Conservation (phyloP, 2,888 invertebrate genomes). For the Lasius platythorax region DNA sequence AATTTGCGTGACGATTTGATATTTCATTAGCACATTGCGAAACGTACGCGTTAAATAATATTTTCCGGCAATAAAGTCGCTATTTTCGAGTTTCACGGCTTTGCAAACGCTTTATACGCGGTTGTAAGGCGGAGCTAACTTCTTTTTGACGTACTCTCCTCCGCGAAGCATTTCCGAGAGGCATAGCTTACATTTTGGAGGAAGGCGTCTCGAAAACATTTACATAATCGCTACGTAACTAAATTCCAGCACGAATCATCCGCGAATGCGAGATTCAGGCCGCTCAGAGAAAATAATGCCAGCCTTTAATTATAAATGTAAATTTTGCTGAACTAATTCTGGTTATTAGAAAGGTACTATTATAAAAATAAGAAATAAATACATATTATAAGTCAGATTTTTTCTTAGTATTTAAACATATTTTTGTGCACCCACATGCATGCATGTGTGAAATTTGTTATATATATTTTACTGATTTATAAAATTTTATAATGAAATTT, state of each 20-base stretch:
- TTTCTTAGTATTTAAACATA: background rate
- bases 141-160: constrained; percentile 41
- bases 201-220: constrained; percentile 47
- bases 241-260: constrained; percentile 52
- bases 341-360: background rate
- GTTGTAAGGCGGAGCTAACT: constrained; percentile 33
- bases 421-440: background rate
- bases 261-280: constrained; percentile 14
- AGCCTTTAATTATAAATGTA: constrained; percentile 20
- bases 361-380: constrained; percentile 1
- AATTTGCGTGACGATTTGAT: background rate
- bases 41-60: constrained; percentile 54
- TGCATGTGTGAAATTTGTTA: background rate
- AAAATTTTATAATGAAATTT: background rate
- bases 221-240: constrained; percentile 54
- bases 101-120: constrained; percentile 23
- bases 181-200: constrained; percentile 30
- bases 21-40: constrained; percentile 28
- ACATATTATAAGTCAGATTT: background rate
- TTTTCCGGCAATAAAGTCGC: constrained; percentile 56
- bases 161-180: constrained; percentile 40
- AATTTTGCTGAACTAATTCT: background rate
- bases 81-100: constrained; percentile 58
- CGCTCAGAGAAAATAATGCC: constrained; percentile 17
- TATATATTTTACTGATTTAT: background rate